Evolutionary conservation across 2,113 vertebrate species (phyloP).

Genomic region (Centropristis striata): DNA sequence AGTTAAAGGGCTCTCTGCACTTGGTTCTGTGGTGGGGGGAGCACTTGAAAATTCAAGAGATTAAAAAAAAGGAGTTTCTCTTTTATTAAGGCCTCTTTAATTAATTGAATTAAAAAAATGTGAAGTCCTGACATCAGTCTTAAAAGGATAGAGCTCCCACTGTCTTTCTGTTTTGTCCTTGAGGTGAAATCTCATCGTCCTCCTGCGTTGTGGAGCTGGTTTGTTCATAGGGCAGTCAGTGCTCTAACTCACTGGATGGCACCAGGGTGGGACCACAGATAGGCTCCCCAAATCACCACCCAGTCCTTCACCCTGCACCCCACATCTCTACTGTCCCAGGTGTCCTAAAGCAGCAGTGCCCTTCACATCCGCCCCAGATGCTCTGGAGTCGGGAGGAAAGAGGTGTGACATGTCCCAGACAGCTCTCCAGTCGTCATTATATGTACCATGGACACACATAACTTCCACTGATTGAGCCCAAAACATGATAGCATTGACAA

Average conservation of each 20-base stretch:
- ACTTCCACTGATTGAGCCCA: conserved; percentile 74
- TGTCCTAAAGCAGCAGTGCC: conserved; percentile 63
- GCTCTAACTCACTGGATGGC: conserved; percentile 22
- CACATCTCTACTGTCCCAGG: neutral
- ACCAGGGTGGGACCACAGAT: conserved; percentile 9
- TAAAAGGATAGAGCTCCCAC: conserved; percentile 28
- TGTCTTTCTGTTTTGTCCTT: conserved; percentile 35
- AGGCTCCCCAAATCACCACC: conserved; percentile 16
- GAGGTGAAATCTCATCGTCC: conserved; percentile 34
- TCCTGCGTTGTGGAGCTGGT: conserved; percentile 23
- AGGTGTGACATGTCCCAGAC: conserved; percentile 37
- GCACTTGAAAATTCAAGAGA: conserved; percentile 49
- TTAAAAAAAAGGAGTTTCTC: conserved; percentile 57
- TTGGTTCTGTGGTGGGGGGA: conserved; percentile 34
- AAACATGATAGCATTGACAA: conserved; percentile 68
- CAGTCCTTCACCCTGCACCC: conserved; percentile 2
- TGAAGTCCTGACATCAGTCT: conserved; percentile 63
- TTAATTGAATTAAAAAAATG: conserved; percentile 64
- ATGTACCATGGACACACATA: conserved; percentile 70
- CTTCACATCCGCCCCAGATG: conserved; percentile 35
- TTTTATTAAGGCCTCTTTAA: conserved; percentile 82
- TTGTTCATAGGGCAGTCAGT: conserved; percentile 46
- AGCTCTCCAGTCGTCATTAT: conserved; percentile 37
- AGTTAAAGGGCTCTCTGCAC: conserved; percentile 31
- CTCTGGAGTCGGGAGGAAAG: conserved; percentile 28